Base-by-base conservation (phyloP, 2,888 invertebrate species). In the Lottia gigantea region DNA sequence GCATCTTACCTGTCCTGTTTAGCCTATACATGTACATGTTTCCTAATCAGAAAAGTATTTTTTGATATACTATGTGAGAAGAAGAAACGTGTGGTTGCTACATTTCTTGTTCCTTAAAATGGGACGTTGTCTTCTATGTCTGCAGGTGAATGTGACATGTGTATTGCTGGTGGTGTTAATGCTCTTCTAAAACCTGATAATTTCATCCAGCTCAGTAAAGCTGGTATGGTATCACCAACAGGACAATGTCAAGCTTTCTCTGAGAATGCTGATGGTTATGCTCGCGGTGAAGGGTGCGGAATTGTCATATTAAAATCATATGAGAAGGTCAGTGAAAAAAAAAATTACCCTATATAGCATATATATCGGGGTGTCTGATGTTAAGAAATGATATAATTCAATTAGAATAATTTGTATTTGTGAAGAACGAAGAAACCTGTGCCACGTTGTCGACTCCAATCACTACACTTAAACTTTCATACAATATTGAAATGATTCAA, bases 231-330 rank as follows among this genome's bases (percentile, higher is more conserved):
- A 66, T 82, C 83, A 7, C 73, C 77, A 0, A 76, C 74, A 2
- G 83, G 82, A 16, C 78, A 79, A 70, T 81, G 81, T 63, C 79
- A 81, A 62, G 72, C 81, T 11, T 82, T 81, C 73, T 76, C 78
- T 49, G 74, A 67, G 47, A 75, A 76, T n/a, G 81, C 81, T 0
- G 82, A 83, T 63, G 83, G 83, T 0, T 82, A 82, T 65, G 79
- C 80, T 19, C 46, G 81, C 40, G 82, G 82, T 26, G 82, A 82
- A 71, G 83, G 83, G 1, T 79, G 82, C 70, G 83, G 82, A 0
- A 71, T 82, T 8, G 76, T 83, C 46, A 74, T 83, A 14, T 71
- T 83, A 11, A 82, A 82, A 71, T 68, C 70, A 62, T 68, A 76
- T 7, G 71, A 73, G 62, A 71, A 79, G 31, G 82, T 82, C 40